phyloP scores from a whole-genome alignment of 1,140 invertebrate genomes.

The Laodelphax striatellus region DNA sequence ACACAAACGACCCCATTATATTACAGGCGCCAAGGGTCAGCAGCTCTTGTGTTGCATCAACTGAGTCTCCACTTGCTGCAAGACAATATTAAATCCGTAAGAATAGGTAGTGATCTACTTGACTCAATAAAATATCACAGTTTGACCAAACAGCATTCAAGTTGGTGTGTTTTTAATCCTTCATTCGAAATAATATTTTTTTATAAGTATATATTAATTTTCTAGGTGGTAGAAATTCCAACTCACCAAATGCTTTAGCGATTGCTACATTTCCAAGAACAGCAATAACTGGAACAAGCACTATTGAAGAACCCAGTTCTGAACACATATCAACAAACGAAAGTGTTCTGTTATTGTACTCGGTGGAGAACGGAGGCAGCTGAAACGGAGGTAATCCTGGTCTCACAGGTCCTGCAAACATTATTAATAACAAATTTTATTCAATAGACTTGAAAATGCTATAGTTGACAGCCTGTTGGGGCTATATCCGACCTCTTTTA shows the following conservation, averaged over 20 bases:
- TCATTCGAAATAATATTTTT: too few species aligned
- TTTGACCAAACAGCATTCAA: too few species aligned
- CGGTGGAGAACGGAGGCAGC: slow-evolving; percentile 50
- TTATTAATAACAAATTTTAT: background rate
- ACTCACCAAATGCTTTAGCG: slow-evolving; percentile 72
- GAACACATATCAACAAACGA: slow-evolving; percentile 48
- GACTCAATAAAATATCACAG: too few species aligned
- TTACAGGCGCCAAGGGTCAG: slow-evolving; percentile 78
- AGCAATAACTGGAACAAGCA: slow-evolving; percentile 66
- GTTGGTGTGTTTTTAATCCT: too few species aligned
- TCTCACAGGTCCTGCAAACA: slow-evolving; percentile 41
- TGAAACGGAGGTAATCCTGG: slow-evolving; percentile 49
- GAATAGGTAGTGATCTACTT: background rate
- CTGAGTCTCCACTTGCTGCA: slow-evolving; percentile 55
- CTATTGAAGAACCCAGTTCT: slow-evolving; percentile 53
- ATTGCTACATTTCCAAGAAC: slow-evolving; percentile 78
- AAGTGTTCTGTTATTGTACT: slow-evolving; percentile 43
- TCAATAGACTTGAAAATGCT: background rate
- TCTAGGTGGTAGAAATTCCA: too few species aligned
- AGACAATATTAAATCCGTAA: slow-evolving; percentile 13
- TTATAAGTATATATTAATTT: too few species aligned
- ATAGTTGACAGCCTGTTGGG: too few species aligned
- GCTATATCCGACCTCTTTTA: too few species aligned
- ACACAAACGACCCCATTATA: slow-evolving; percentile 78
- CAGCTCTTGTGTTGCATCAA: slow-evolving; percentile 75